These are phyloP conservation scores for Otis tarda DNA, from an alignment of 2,113 vertebrate genomes.

Conservation along the genomic window DNA sequence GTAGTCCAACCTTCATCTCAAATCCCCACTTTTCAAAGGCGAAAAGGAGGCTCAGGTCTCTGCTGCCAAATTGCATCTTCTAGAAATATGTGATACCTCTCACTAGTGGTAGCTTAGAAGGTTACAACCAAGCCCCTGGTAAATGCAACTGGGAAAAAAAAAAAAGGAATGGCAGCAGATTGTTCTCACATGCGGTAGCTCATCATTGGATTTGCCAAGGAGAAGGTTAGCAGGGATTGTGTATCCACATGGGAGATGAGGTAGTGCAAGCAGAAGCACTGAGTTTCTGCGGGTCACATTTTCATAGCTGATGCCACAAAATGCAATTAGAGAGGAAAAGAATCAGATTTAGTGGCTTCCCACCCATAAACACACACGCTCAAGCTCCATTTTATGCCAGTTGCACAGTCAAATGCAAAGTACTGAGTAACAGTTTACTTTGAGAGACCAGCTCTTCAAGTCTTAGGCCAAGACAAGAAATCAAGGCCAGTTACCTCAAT, in stretches of 20 bases:
- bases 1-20: background rate
- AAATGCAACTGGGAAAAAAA: background rate
- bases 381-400: background rate
- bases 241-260: slow-evolving; percentile 44
- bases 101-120: background rate
- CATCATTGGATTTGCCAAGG: slow-evolving; percentile 14
- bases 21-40: background rate
- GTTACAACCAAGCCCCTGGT: background rate
- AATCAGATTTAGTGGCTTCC: slow-evolving; percentile 29
- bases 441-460: background rate
- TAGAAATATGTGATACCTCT: background rate
- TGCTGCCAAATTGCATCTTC: background rate
- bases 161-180: background rate
- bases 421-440: background rate
- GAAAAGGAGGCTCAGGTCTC: background rate
- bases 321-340: slow-evolving; percentile 36
- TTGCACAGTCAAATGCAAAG: background rate
- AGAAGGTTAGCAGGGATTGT: background rate
- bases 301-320: slow-evolving; percentile 38
- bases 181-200: slow-evolving; percentile 11
- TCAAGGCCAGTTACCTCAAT: background rate
- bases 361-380: background rate
- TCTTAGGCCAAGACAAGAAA: slow-evolving; percentile 8
- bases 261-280: slow-evolving; percentile 37
- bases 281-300: slow-evolving; percentile 18